Percentiles rank a stretch among this genome's conserved stretches.
phyloP scores from a whole-genome alignment of 1,140 invertebrate genomes.

The Cardiocondyla obscurior region DNA sequence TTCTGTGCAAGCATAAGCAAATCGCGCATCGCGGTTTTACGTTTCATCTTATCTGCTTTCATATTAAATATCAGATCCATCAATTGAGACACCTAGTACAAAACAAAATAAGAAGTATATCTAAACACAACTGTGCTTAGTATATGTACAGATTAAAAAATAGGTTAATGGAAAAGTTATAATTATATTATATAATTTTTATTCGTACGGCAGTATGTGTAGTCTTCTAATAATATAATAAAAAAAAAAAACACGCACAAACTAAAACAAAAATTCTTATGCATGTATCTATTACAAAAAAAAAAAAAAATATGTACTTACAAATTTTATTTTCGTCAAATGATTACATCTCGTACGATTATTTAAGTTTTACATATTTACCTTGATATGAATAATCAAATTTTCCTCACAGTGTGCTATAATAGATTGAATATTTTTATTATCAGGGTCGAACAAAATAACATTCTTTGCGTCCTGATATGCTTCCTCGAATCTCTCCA shows the following conservation, averaged over 20 bases:
- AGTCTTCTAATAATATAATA: no score
- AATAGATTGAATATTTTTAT: slow-evolving; percentile 92
- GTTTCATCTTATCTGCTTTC: slow-evolving; percentile 87
- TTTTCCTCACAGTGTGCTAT: slow-evolving; percentile 86
- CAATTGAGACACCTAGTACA: slow-evolving; percentile 86
- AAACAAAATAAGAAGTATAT: background rate
- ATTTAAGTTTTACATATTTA: slow-evolving; percentile 76
- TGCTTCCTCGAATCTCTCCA: slow-evolving; percentile 93
- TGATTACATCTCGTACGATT: no score
- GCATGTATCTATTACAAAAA: no score
- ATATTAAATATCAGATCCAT: slow-evolving; percentile 91
- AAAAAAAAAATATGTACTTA: no score
- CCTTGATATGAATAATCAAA: slow-evolving; percentile 90
- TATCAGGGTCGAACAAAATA: slow-evolving; percentile 93
- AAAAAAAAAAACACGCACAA: no score
- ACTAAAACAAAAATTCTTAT: no score
- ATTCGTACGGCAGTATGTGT: no score
- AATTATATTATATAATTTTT: no score
- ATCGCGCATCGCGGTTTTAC: slow-evolving; percentile 95
- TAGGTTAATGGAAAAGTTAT: no score
- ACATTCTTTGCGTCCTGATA: slow-evolving; percentile 95
- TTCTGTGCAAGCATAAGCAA: slow-evolving; percentile 95
- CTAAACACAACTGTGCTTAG: no score
- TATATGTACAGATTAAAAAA: no score
- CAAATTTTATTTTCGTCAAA: no score